Base-by-base conservation (phyloP, 2,113 vertebrate genomes). In the Alligator mississippiensis region DNA sequence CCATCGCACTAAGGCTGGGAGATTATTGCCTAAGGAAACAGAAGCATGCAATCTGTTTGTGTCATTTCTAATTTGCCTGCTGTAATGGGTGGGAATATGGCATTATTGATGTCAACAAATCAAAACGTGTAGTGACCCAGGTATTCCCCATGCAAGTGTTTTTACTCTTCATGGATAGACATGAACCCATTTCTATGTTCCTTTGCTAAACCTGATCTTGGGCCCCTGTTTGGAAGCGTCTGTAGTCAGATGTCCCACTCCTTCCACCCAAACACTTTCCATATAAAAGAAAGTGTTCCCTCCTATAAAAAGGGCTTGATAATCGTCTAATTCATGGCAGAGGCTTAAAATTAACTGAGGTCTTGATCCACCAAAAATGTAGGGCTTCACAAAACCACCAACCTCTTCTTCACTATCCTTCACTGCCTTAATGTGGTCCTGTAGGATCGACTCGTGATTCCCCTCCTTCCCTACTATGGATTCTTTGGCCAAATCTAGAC, bases 11-110 rank as follows among this genome's bases (percentile, higher is more conserved):
- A 9, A 27, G 1, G 1, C 1, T 8, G 64, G 28, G 80, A 21
- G 25, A 21, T n/a, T 15, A 9, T 6, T 9, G 38, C 5, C 13
- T 5, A 25, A 58, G 63, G 84, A 25, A 11, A 25, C 0, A 1
- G 30, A n/a, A 61, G 60, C 66, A 5, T 57, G 21, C 13, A 4
- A 12, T 24, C 62, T 27, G 1, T 22, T 1, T 3, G 75, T 70
- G 7, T 76, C 6, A 2, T 17, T 81, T 84, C 47, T 9, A 0
- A 7, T 28, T 12, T n/a, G 0, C 25, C 38, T 2, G 0, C n/a
- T 18, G 9, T 34, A 27, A 54, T 24, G 9, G 25, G 63, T 22
- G 25, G 47, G 25, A 76, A 76, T 12, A 14, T 11, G 9, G 24
- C 15, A 12, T 57, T 28, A 2, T 77, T 28, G 76, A 10, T 78